Base-by-base conservation (phyloP, 2,797 vertebrate genomes). In the Otolemur crassicaudatus region DNA sequence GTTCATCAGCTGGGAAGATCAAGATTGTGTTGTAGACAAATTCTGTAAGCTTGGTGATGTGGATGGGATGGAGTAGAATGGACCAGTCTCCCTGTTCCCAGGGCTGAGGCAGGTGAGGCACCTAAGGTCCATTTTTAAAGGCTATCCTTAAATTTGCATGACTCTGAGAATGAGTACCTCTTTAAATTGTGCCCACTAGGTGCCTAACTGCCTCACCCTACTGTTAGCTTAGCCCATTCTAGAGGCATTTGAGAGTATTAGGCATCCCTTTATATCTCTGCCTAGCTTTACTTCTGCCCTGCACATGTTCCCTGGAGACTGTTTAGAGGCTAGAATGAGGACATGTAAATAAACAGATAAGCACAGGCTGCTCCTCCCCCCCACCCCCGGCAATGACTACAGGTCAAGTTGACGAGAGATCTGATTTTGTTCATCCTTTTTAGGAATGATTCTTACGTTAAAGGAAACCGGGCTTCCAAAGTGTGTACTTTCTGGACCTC, bases 371-470 rank as follows among this genome's bases (percentile, higher is more conserved):
- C 2, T 56, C 49, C n/a, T 70, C 49, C 2, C 49, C 49, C 49
- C 19, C 49, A 12, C 49, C 49, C 49, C 19, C 0, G 3, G 34
- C 3, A 14, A 61, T 37, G 9, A 13, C 20, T 34, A 0, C 1
- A 23, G 75, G 29, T 65, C 27, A 63, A 16, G 3, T 25, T 29
- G 31, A 11, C 58, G 20, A 96, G 65, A 20, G 53, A 20, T 79
- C 49, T 72, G 8, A 82, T 31, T 81, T 40, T 80, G 5, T 70
- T 89, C 25, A 6, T 86, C 60, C n/a, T 92, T 60, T 98, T 56
- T 96, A 99, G 99, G 99, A 87, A 99, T 99, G 99, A 99, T 99
- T 58, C 98, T 99, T 82, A 99, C 99, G 0, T 93, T 99, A 83
- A 99, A 99, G 98, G 99, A 99, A 96, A 99, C 98, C 0, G 99